Base-by-base conservation (phyloP, 2,113 vertebrate species). In the Oncorhynchus tshawytscha region DNA sequence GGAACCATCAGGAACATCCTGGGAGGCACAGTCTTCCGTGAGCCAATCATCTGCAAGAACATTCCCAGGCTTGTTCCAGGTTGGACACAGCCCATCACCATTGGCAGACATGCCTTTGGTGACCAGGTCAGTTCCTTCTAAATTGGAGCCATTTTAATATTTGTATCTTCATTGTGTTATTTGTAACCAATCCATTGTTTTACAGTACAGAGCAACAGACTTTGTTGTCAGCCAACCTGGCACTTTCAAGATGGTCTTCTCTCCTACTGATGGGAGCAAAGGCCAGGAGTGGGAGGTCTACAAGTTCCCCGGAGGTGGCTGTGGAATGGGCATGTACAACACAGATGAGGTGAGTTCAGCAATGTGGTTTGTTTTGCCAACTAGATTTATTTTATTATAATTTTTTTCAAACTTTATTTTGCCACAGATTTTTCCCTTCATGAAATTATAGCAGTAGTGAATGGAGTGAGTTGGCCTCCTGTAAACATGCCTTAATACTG, bases 281-380 rank as follows among this genome's bases (percentile, higher is more conserved):
- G 51, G 4, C 3, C 94, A 95, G 83, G 96, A 99, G 80, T 99
- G 97, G 98, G 96, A 98, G 78, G 97, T 99, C 76, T 99, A 84
- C 73, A 94, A 96, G 88, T 99, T 99, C 72, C 96, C 95, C 0
- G 93, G 84, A 0, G 97, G 98, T 0, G 98, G 98, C 6, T 96
- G 97, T 82, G 98, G 98, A 87, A 96, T 98, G 97, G 98, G 98
- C 86, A 99, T 99, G 98, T 99, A 99, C 93, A 99, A 99, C 88
- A 99, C 98, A 0, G 97, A 99, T 0, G 95, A 99, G 96, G 98
- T 99, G 87, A 90, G 67, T 34, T 67, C 25, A 29, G 29, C 27
- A 67, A 2, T 99, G 98, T 57, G 20, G 15, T 57, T 57, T 57
- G 20, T 20, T 57, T 57, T 20, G 54, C 16, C 18, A 57, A 57